These are phyloP conservation scores for Tapirus indicus DNA, from an alignment of 2,797 vertebrate genomes.

Conservation along the genomic window DNA sequence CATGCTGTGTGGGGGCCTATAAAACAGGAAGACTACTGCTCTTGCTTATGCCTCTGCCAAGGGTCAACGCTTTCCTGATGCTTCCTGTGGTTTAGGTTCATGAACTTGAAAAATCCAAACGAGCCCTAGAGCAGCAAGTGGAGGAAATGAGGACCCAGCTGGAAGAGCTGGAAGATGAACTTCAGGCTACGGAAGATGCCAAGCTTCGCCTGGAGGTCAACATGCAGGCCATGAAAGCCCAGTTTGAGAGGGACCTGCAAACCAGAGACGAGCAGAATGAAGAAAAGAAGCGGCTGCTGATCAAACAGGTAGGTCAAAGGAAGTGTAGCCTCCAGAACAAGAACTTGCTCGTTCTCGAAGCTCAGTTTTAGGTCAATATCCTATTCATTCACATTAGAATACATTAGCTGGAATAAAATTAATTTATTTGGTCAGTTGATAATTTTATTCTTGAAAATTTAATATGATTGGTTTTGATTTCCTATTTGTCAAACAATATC, in stretches of 20 bases:
- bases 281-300: constrained; percentile 90
- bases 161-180: constrained; percentile 98
- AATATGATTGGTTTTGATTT: not conserved
- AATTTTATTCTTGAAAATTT: not conserved
- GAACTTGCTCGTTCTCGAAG: not conserved
- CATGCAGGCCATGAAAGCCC: constrained; percentile 99
- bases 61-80: not conserved
- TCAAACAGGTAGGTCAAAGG: constrained; percentile 89
- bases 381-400: not conserved
- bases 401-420: not conserved
- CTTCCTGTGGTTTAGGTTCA: constrained; percentile 87
- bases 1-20: accelerated
- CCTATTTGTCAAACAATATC: not conserved
- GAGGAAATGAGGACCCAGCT: constrained; percentile 94
- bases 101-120: constrained; percentile 93
- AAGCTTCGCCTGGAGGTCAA: constrained; percentile 98
- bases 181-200: constrained; percentile 97
- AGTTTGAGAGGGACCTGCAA: constrained; percentile 97
- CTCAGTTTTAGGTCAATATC: accelerated
- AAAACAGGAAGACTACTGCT: not conserved
- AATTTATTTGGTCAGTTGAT: not conserved
- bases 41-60: not conserved
- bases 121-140: constrained; percentile 92
- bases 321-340: accelerated
- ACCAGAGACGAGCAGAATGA: constrained; percentile 93